These are phyloP conservation scores for Aphis gossypii DNA, from an alignment of 1,140 invertebrate genomes.

Conservation along the genomic window DNA sequence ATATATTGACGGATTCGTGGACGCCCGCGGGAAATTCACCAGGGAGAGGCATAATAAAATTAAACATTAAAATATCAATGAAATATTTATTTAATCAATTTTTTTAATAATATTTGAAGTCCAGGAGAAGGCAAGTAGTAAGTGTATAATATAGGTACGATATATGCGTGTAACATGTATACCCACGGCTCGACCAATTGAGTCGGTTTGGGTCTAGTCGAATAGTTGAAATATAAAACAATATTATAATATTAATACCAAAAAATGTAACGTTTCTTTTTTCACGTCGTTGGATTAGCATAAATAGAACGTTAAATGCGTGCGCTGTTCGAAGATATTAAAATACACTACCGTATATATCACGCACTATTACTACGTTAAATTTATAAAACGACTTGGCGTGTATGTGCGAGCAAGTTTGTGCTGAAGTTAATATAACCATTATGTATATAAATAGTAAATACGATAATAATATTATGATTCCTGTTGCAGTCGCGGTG, in stretches of 20 bases:
- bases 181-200: not conserved
- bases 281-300: not conserved
- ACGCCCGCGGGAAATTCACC: too few relatives aligned
- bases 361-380: not conserved
- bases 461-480: not conserved
- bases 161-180: too few relatives aligned
- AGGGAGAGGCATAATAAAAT: too few relatives aligned
- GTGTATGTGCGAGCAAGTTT: not conserved
- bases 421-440: not conserved
- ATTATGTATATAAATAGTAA: not conserved
- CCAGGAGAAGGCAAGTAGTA: too few relatives aligned
- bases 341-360: not conserved
- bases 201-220: not conserved
- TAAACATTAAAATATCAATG: too few relatives aligned
- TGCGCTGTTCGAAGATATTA: not conserved
- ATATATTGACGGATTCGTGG: too few relatives aligned
- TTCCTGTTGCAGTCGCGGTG: not conserved
- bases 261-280: not conserved
- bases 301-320: conserved; percentile 3
- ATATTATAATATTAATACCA: not conserved
- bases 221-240: not conserved
- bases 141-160: too few relatives aligned
- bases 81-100: too few relatives aligned
- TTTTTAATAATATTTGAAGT: too few relatives aligned
- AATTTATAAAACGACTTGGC: not conserved